Conservation (phyloP, 2,888 invertebrate species). For the Plebejus argus region DNA sequence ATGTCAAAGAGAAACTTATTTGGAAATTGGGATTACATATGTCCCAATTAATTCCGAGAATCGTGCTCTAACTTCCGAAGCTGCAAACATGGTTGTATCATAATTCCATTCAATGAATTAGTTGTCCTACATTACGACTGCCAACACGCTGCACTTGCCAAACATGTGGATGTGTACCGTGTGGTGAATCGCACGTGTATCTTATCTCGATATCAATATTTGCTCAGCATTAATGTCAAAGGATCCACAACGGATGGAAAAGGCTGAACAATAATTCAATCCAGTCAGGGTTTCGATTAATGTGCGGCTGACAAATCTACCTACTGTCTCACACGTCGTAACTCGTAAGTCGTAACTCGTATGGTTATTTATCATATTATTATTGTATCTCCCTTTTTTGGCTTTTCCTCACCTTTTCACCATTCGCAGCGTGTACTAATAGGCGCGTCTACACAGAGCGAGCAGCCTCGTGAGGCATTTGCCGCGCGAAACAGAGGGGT, state of each 20-base stretch:
- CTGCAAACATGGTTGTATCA: neutral
- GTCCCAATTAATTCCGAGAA: neutral
- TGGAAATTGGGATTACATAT: neutral
- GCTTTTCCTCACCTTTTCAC: too few species aligned
- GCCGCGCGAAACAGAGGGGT: too few species aligned
- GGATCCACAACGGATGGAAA: neutral
- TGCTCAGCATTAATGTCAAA: neutral
- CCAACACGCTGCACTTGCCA: slow-evolving; percentile 1
- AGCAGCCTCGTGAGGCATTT: too few species aligned
- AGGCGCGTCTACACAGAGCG: too few species aligned
- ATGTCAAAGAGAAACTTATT: neutral
- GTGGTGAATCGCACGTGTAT: neutral
- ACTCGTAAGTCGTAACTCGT: too few species aligned
- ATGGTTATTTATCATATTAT: too few species aligned
- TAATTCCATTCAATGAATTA: slow-evolving; percentile 17
- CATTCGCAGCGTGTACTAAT: too few species aligned
- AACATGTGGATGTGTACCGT: slow-evolving; percentile 11
- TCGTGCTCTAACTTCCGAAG: neutral
- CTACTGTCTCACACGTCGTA: too few species aligned
- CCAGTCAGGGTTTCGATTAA: too few species aligned
- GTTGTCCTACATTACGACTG: neutral
- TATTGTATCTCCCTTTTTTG: too few species aligned
- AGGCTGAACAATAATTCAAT: too few species aligned
- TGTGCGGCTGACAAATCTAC: too few species aligned
- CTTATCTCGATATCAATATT: neutral